Conservation (phyloP, 2,888 invertebrate genomes). For the Drosophila suboccidentalis region DNA sequence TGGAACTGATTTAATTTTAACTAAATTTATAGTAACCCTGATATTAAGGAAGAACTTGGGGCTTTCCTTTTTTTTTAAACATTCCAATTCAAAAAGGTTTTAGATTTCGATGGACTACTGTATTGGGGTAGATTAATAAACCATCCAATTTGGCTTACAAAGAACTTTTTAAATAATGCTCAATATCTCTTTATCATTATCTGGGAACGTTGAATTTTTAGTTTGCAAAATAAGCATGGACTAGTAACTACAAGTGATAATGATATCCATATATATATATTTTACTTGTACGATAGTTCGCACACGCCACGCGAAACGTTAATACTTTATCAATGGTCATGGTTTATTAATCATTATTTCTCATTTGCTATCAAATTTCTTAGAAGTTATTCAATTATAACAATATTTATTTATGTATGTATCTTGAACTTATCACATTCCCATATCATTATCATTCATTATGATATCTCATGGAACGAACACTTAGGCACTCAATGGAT, state of each 20-base stretch:
- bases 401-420: constrained; percentile 1
- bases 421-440: constrained; percentile 3
- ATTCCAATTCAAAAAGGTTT: neutral
- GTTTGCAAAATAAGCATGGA: constrained; percentile 2
- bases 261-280: constrained; percentile 1
- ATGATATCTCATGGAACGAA: constrained; percentile 20
- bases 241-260: constrained; percentile 30
- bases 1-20: neutral
- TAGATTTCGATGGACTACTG: neutral
- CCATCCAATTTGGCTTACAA: constrained; percentile 1
- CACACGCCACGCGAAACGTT: constrained; percentile 26
- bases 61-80: neutral
- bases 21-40: neutral
- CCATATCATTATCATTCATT: constrained; percentile 8
- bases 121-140: neutral
- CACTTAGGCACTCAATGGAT: constrained; percentile 22
- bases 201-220: neutral
- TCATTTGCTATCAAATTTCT: constrained; percentile 23
- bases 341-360: constrained; percentile 21
- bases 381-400: constrained; percentile 23
- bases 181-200: neutral
- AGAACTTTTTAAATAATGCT: neutral
- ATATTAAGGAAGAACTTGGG: neutral
- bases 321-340: constrained; percentile 42
- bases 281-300: constrained; percentile 12